These are phyloP conservation scores for Tetramorium parvispinum DNA, from an alignment of 1,140 invertebrate genomes.

Conservation along the genomic window DNA sequence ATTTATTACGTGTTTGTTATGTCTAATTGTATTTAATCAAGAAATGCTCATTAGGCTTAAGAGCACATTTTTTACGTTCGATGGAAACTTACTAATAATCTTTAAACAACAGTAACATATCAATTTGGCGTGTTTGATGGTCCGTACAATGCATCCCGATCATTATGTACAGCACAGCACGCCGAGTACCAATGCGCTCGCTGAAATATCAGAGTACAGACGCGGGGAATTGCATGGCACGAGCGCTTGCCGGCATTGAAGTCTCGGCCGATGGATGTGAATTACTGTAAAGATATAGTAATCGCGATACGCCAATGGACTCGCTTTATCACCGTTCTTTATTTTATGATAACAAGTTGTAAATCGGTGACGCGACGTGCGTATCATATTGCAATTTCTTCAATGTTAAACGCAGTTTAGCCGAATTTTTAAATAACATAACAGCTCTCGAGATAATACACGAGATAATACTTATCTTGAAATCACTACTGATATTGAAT, in stretches of 20 bases:
- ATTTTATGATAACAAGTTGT: slow-evolving; percentile 35
- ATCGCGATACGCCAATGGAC: slow-evolving; percentile 41
- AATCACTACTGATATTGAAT: neutral
- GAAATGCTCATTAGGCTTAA: neutral
- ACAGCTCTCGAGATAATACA: slow-evolving; percentile 1
- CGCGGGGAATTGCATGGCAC: slow-evolving; percentile 47
- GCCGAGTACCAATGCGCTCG: slow-evolving; percentile 11
- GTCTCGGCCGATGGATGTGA: slow-evolving; percentile 57
- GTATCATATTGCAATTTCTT: neutral
- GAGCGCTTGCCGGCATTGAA: slow-evolving; percentile 60
- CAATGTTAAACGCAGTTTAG: neutral
- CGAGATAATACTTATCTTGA: neutral
- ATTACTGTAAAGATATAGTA: slow-evolving; percentile 57
- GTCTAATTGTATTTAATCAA: neutral
- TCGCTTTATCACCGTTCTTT: slow-evolving; percentile 35
- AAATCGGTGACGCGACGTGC: neutral
- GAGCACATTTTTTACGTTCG: neutral
- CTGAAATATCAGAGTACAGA: slow-evolving; percentile 47
- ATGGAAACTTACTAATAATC: neutral
- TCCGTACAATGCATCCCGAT: slow-evolving; percentile 9
- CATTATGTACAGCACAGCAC: slow-evolving; percentile 15
- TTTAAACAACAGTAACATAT: neutral
- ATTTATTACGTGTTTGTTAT: neutral
- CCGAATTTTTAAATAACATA: neutral
- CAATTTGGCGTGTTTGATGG: neutral